These are phyloP conservation scores for Coreius guichenoti DNA, from an alignment of 2,797 vertebrate genomes.

Conservation along the genomic window DNA sequence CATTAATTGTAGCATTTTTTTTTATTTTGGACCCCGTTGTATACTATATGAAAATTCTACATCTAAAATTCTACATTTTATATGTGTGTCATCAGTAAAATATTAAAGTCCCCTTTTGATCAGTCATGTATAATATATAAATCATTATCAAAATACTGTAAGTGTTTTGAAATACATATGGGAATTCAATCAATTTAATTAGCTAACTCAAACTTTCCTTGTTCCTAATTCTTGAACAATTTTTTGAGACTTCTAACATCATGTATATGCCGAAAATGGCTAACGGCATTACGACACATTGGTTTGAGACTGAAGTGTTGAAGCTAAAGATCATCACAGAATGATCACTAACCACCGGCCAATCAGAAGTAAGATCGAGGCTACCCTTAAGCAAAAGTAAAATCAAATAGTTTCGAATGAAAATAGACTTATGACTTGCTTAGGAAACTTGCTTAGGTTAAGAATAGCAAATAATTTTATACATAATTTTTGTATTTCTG, in stretches of 20 bases:
- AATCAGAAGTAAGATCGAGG: not conserved
- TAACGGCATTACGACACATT: not conserved
- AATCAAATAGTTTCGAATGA: not conserved
- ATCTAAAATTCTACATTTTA: too few relatives aligned
- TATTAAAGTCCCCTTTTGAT: conserved; percentile 10
- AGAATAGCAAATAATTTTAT: not conserved
- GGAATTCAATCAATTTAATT: not conserved
- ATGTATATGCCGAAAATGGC: not conserved
- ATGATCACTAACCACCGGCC: not conserved
- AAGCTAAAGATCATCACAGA: not conserved
- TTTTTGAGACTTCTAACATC: not conserved
- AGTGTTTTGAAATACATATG: not conserved
- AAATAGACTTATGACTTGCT: not conserved
- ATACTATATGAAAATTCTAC: not conserved
- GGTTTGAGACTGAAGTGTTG: not conserved
- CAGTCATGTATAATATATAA: conserved; percentile 6
- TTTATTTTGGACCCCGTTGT: not conserved
- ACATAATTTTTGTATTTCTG: not conserved
- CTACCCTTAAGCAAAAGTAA: not conserved
- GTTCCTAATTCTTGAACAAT: not conserved
- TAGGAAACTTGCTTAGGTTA: too few relatives aligned
- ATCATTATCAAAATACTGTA: not conserved
- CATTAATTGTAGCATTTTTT: too few relatives aligned
- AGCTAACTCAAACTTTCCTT: not conserved
- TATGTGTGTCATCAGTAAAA: not conserved